Conservation (phyloP, 2,888 invertebrate genomes). For the Diaphora mendica region DNA sequence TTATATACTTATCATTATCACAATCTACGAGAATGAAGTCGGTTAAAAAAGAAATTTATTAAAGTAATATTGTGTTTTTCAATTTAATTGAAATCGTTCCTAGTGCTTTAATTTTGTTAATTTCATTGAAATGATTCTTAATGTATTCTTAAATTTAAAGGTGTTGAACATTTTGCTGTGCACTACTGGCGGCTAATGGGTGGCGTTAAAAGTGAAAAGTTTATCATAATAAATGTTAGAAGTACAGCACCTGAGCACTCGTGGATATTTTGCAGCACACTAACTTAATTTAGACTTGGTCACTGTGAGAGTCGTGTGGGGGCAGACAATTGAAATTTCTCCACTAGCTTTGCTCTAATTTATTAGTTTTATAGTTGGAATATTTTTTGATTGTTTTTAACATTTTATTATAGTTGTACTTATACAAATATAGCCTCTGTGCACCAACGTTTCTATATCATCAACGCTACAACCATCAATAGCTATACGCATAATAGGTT, state of each 20-base stretch:
- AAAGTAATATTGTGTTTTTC: not conserved
- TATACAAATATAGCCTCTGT: not conserved
- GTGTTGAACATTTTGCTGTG: not conserved
- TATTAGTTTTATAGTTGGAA: not conserved
- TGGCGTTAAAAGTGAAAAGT: conserved; percentile 4
- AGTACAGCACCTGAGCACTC: conserved; percentile 63
- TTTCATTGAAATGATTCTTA: not conserved
- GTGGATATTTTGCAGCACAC: conserved; percentile 51
- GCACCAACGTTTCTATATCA: too few relatives aligned
- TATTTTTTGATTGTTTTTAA: too few relatives aligned
- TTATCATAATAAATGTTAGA: conserved; percentile 69
- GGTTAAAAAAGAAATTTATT: too few relatives aligned
- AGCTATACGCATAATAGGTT: too few relatives aligned
- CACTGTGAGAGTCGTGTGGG: conserved; percentile 31
- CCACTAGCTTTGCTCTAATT: not conserved
- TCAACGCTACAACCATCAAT: too few relatives aligned
- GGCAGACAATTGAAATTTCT: not conserved
- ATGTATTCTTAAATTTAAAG: not conserved
- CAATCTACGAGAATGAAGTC: too few relatives aligned
- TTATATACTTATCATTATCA: too few relatives aligned
- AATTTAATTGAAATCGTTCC: too few relatives aligned
- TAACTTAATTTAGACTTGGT: conserved; percentile 55
- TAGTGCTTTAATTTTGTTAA: too few relatives aligned
- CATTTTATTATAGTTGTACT: too few relatives aligned
- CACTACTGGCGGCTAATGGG: not conserved